phyloP scores from a whole-genome alignment of 2,888 invertebrate species.

The Dasysyrphus albostriatus region DNA sequence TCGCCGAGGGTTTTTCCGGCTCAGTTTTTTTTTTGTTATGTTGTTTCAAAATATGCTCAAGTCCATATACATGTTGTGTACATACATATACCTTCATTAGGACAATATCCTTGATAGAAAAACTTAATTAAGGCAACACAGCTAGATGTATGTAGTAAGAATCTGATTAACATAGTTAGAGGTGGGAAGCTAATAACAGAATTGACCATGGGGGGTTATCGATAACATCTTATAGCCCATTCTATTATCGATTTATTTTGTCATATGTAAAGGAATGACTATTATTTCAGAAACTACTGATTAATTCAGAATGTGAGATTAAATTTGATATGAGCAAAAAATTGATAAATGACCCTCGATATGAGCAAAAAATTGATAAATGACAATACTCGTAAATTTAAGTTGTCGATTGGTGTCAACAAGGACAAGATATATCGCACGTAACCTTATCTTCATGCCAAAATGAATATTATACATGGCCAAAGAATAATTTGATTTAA shows the following conservation, averaged over 20 bases:
- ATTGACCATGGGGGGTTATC: neutral
- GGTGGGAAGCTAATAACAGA: neutral
- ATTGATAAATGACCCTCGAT: too few species aligned
- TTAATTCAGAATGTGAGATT: neutral
- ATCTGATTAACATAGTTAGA: constrained; percentile 1
- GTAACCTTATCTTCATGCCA: neutral
- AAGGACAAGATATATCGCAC: neutral
- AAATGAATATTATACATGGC: neutral
- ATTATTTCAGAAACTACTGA: neutral
- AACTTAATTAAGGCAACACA: constrained; percentile 15
- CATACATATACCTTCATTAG: too few species aligned
- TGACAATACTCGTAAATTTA: neutral
- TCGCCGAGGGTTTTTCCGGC: neutral
- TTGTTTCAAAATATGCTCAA: neutral
- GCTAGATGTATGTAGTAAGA: too few species aligned
- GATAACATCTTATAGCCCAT: neutral
- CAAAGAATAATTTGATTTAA: neutral
- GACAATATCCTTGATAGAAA: constrained; percentile 3
- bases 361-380: neutral
- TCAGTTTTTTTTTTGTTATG: neutral
- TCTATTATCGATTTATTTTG: neutral
- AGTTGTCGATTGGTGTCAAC: neutral
- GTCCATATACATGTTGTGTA: too few species aligned
- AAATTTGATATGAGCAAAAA: neutral
- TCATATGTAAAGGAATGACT: neutral